These are phyloP conservation scores for Falco punctatus DNA, from an alignment of 2,113 vertebrate genomes.

Conservation along the genomic window DNA sequence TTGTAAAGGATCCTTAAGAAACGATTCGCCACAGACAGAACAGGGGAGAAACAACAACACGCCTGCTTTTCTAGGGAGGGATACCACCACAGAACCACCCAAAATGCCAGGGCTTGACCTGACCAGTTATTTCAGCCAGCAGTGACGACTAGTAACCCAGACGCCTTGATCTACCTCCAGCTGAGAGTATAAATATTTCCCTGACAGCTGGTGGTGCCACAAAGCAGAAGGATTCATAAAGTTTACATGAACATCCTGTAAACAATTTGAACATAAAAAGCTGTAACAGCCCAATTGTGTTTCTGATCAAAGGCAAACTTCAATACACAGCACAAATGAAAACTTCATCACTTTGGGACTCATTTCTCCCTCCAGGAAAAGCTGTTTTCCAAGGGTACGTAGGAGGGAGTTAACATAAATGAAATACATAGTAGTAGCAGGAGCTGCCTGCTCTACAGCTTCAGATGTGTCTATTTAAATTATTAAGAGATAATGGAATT, in stretches of 20 bases:
- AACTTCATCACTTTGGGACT: constrained; percentile 55
- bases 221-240: constrained; percentile 80
- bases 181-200: constrained; percentile 69
- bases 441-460: constrained; percentile 39
- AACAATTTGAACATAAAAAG: constrained; percentile 76
- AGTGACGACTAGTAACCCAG: constrained; percentile 9
- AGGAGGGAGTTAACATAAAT: constrained; percentile 59
- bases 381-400: constrained; percentile 45
- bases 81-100: background rate
- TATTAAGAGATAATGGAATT: constrained; percentile 52
- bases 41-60: background rate
- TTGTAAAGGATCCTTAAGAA: constrained; percentile 18
- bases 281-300: constrained; percentile 67
- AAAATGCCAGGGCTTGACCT: constrained; percentile 18
- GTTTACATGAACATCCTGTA: constrained; percentile 77
- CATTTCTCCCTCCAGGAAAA: constrained; percentile 54
- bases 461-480: constrained; percentile 49
- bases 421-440: constrained; percentile 1
- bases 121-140: constrained; percentile 6
- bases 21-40: background rate
- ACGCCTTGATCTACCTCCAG: constrained; percentile 58
- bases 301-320: constrained; percentile 74
- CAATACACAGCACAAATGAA: constrained; percentile 52
- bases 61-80: background rate
- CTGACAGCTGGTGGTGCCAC: constrained; percentile 76